phyloP scores from a whole-genome alignment of 1,140 invertebrate genomes.

The Zaprionus capensis region DNA sequence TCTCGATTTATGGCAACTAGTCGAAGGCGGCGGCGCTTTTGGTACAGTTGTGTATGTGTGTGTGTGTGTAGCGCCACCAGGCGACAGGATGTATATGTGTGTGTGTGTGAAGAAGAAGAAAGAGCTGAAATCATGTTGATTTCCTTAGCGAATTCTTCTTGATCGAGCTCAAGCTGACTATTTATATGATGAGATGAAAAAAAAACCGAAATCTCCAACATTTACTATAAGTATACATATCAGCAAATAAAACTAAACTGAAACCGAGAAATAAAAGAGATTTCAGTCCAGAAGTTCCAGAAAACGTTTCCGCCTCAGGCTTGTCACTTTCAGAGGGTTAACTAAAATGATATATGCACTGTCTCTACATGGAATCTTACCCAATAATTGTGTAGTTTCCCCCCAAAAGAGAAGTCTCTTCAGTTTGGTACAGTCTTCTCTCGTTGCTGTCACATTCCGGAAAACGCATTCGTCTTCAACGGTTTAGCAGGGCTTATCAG shows the following conservation, averaged over 20 bases:
- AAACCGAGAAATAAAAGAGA: neutral
- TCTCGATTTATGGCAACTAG: slow-evolving; percentile 8
- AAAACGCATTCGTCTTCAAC: slow-evolving; percentile 8
- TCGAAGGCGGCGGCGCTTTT: slow-evolving; percentile 1
- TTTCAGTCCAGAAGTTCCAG: neutral
- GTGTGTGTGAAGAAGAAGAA: neutral
- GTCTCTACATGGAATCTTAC: neutral
- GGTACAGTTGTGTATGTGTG: neutral
- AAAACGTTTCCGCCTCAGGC: neutral
- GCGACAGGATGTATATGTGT: neutral
- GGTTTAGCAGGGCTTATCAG: slow-evolving; percentile 10
- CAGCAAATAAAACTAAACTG: too few relatives aligned
- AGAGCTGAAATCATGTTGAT: neutral
- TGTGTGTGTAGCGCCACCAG: neutral
- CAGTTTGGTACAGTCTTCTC: neutral
- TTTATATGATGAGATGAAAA: too few relatives aligned
- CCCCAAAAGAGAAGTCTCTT: too few relatives aligned
- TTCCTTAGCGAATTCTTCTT: neutral
- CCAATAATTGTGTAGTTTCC: too few relatives aligned
- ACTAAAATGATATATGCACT: neutral
- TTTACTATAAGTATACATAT: too few relatives aligned
- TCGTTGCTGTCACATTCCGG: neutral
- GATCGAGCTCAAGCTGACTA: too few relatives aligned
- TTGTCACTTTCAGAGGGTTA: neutral
- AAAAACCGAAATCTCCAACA: too few relatives aligned